phyloP scores from a whole-genome alignment of 1,140 invertebrate species.

The Drosophila watanabei region DNA sequence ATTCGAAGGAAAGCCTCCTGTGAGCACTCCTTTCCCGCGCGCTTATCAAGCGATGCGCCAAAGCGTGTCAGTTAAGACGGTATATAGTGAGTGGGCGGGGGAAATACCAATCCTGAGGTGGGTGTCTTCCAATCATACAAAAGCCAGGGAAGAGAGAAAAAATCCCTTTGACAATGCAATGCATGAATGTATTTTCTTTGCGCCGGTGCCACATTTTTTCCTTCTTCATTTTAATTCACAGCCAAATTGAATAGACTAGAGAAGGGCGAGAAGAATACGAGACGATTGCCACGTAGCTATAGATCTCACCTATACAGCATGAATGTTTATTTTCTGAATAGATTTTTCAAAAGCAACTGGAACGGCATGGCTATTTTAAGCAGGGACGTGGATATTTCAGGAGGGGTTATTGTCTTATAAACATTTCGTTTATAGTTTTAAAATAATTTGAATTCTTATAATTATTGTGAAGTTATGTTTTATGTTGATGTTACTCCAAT shows the following conservation, averaged over 20 bases:
- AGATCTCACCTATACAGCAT: slow-evolving; percentile 68
- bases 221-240: slow-evolving; percentile 66
- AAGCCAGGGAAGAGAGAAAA: slow-evolving; percentile 48
- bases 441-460: not conserved
- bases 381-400: not conserved
- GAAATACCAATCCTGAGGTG: slow-evolving; percentile 18
- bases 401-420: not conserved
- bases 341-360: slow-evolving; percentile 62
- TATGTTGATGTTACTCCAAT: not conserved
- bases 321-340: slow-evolving; percentile 48
- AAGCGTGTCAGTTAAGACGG: slow-evolving; percentile 72
- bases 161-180: slow-evolving; percentile 76
- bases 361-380: slow-evolving; percentile 42
- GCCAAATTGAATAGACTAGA: slow-evolving; percentile 73
- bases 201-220: slow-evolving; percentile 10
- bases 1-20: slow-evolving; percentile 67
- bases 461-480: not conserved
- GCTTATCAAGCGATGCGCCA: slow-evolving; percentile 77
- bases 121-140: slow-evolving; percentile 53
- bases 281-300: slow-evolving; percentile 65
- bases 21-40: slow-evolving; percentile 48
- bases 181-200: slow-evolving; percentile 64
- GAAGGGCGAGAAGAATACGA: slow-evolving; percentile 48
- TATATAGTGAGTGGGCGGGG: slow-evolving; percentile 6
- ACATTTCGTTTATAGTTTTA: not conserved